A percentile compares a stretch with the other conserved stretches of the same genome.
phyloP scores from a whole-genome alignment of 1,140 invertebrate species.

The Hestina assimilis region DNA sequence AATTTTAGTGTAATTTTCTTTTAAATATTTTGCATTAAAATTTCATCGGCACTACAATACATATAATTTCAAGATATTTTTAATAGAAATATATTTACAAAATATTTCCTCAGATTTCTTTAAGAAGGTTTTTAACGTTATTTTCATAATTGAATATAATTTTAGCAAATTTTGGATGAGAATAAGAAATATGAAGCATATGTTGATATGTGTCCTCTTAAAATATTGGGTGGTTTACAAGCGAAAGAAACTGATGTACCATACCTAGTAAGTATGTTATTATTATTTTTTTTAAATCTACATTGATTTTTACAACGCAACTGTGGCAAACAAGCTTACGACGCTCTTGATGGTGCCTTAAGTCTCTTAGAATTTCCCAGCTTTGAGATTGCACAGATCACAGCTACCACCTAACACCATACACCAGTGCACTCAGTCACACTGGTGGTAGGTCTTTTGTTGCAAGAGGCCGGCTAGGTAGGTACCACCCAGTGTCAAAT shows the following conservation, averaged over 20 bases:
- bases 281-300: too few species aligned
- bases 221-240: conserved; percentile 29
- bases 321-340: too few species aligned
- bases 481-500: too few species aligned
- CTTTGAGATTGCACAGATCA: too few species aligned
- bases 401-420: too few species aligned
- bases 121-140: neutral
- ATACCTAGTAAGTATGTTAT: conserved; percentile 36
- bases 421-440: too few species aligned
- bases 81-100: neutral
- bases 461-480: too few species aligned
- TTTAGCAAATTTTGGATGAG: conserved; percentile 30
- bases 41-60: neutral
- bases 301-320: too few species aligned
- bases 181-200: conserved; percentile 15
- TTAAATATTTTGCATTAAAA: neutral
- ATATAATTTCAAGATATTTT: neutral
- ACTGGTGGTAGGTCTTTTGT: too few species aligned
- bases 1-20: conserved; percentile 23
- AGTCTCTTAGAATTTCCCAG: too few species aligned
- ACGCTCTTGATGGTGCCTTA: too few species aligned
- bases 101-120: neutral
- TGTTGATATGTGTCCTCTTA: conserved; percentile 28
- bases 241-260: conserved; percentile 23
- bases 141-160: neutral